phyloP scores from a whole-genome alignment of 2,113 vertebrate species.

The Cynoglossus semilaevis region DNA sequence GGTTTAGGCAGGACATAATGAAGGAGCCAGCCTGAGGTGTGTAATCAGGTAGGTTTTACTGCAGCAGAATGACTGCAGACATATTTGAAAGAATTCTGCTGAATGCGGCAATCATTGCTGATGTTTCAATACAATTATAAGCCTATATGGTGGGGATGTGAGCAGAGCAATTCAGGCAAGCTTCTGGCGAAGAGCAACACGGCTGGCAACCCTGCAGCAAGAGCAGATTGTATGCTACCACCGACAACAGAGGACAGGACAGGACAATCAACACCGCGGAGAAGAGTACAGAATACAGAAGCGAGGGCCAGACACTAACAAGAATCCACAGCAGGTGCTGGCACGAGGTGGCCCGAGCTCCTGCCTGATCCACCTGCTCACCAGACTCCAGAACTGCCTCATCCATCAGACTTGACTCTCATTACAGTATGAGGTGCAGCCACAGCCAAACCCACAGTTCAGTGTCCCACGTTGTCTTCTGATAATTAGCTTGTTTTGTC shows the following conservation, averaged over 20 bases:
- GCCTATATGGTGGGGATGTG: no score
- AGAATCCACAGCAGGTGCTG: neutral
- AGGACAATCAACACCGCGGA: neutral
- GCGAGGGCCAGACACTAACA: neutral
- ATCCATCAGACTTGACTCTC: neutral
- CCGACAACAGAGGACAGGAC: neutral
- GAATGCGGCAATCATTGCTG: neutral
- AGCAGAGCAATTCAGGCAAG: no score
- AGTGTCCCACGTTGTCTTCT: no score
- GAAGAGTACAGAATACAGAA: neutral
- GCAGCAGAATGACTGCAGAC: neutral
- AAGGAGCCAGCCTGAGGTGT: neutral
- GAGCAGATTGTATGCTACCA: neutral
- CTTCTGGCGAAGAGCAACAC: no score
- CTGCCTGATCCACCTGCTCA: neutral
- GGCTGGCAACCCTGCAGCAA: neutral
- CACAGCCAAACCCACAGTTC: neutral
- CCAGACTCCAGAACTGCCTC: neutral
- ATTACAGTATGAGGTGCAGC: neutral
- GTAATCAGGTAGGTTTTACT: neutral
- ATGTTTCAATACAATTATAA: neutral
- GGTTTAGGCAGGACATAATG: neutral
- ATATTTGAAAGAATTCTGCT: no score
- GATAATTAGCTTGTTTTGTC: no score
- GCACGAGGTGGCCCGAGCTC: neutral